Base-by-base conservation (phyloP, 2,888 invertebrate species). In the Polymixis lichenea region DNA sequence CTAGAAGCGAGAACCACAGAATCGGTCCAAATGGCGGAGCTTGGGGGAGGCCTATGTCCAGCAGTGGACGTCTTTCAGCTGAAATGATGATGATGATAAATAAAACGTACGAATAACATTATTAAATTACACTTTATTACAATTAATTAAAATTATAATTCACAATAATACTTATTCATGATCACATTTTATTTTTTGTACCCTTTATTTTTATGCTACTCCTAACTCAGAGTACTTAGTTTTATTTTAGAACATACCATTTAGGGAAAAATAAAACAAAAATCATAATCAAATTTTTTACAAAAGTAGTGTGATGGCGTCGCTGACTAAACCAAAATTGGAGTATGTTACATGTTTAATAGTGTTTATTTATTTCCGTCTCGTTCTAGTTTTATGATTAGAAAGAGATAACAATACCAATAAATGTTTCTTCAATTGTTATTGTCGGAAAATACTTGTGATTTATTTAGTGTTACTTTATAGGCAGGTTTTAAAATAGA, bases 141-240 rank as follows among this genome's bases (percentile, higher is more conserved):
- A 67, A 69, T 67, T 67, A 43, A 56, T 78, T 81, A 11, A 51
- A 51, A 65, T 66, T n/a, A 80, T 32, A 78, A 28, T 70, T 77
- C 43, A 78, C 77, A 65, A 22, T 64, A 64, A 82, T 80, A 70
- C 78, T 77, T 71, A 58, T 64, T 70, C 56, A 55, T 82, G 62
- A 79, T 79, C 79, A 79, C 82, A 79, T 76, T 79, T 78, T 28
- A 46, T 38, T 79, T 65, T 68, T 79, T 82, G 83, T 79, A 79
- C 83, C 79, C 79, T 79, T 38, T 82, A 78, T 80, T 77, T 72
- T 64, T 64, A 72, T 51, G 43, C 25, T 70, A 49, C 53, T 11
- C 32, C 38, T 51, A 53, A 38, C 8, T 51, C 15, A 11, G 49
- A 43, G 28, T 43, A n/a, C n/a, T n/a, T n/a, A 51, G 73, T 64